These are phyloP conservation scores for Platyrinchus mystaceus DNA, from an alignment of 2,797 vertebrate species.

Conservation along the genomic window DNA sequence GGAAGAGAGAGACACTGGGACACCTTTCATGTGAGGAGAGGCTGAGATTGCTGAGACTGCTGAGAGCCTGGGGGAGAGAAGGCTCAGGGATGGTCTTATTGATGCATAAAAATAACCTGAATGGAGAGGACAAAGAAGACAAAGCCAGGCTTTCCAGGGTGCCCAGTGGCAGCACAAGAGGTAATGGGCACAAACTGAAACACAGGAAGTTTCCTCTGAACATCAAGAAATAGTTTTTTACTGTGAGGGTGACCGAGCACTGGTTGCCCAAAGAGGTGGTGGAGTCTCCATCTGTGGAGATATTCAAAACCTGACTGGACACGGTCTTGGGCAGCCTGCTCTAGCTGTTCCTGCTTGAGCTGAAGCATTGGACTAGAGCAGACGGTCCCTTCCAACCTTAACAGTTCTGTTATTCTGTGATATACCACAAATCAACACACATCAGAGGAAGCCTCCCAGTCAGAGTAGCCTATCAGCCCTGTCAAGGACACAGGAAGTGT, in stretches of 20 bases:
- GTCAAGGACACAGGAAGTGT: neutral
- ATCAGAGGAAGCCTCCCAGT: neutral
- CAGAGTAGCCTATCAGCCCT: neutral
- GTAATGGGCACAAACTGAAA: neutral
- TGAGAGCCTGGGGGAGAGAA: neutral
- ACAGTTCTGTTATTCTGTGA: neutral
- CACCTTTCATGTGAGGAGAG: neutral
- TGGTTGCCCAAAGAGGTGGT: neutral
- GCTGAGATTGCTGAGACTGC: neutral
- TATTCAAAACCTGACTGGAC: neutral
- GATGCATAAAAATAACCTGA: neutral
- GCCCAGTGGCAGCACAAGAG: neutral
- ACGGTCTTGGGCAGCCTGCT: neutral
- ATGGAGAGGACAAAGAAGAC: neutral
- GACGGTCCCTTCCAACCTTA: neutral
- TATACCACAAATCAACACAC: neutral
- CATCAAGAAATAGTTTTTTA: neutral
- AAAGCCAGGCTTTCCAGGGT: neutral
- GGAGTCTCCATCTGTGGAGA: neutral
- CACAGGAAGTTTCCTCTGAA: neutral
- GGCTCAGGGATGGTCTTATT: neutral
- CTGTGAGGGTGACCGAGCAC: neutral
- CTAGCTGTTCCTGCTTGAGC: neutral
- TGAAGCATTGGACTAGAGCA: neutral
- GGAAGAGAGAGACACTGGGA: neutral